These are phyloP conservation scores for Pungitius pungitius DNA, from an alignment of 2,113 vertebrate species.

Conservation along the genomic window DNA sequence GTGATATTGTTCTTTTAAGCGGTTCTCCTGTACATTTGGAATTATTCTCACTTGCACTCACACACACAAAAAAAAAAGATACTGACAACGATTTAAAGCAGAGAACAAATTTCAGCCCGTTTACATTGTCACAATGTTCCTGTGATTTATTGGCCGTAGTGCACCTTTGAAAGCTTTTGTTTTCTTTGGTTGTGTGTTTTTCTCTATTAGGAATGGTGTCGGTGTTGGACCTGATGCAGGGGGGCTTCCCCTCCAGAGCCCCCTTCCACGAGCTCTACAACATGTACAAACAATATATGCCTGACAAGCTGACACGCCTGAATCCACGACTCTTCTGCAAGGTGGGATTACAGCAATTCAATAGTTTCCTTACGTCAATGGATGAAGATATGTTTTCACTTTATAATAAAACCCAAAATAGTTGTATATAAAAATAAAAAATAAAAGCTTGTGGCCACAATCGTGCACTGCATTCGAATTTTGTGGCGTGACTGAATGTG, in stretches of 20 bases:
- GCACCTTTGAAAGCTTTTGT: background rate
- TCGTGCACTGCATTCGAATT: background rate
- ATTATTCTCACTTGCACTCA: background rate
- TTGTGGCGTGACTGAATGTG: slow-evolving; percentile 29
- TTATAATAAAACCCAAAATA: slow-evolving; percentile 30
- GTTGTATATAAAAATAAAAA: too few relatives aligned
- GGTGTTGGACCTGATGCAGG: slow-evolving; percentile 98
- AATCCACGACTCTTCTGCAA: slow-evolving; percentile 98
- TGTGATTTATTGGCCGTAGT: background rate
- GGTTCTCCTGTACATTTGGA: background rate
- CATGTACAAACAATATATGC: slow-evolving; percentile 98
- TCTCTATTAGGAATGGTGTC: slow-evolving; percentile 92
- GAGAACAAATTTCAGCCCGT: background rate
- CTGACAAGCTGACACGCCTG: slow-evolving; percentile 90
- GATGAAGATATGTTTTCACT: slow-evolving; percentile 28
- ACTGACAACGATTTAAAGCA: background rate
- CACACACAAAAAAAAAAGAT: background rate
- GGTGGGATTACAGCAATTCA: slow-evolving; percentile 69
- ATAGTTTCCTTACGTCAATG: slow-evolving; percentile 5
- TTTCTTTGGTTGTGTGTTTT: background rate
- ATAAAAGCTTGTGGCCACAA: slow-evolving; percentile 6
- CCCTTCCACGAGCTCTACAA: slow-evolving; percentile 98
- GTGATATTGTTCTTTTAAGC: background rate
- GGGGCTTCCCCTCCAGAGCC: slow-evolving; percentile 95
- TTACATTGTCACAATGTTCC: background rate